Base-by-base conservation (phyloP, 1,140 invertebrate species). In the Calosoma granatense region DNA sequence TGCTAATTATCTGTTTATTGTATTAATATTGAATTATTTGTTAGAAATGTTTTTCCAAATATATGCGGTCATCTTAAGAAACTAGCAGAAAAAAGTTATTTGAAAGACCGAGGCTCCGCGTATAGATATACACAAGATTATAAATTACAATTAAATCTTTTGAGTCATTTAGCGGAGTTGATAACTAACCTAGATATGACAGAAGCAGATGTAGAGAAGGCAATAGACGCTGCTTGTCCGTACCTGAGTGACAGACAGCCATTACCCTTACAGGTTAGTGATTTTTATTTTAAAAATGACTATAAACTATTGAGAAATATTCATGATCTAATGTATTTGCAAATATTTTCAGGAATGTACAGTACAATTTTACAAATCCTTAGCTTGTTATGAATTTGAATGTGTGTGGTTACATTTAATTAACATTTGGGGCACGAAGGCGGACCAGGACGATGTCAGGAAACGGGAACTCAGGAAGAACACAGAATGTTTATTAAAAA, bases 171-270 rank as follows among this genome's bases (percentile, higher is more conserved):
- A n/a, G 76, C 76, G 1, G 54, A 62, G 22, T 61, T 85, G 0
- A 70, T 75, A 1, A 64, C 66, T 3, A 65, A 79, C 64, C 70
- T 87, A 54, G 68, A 69, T 36, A 60, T 84, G n/a, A 65, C 68
- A 1, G 79, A 78, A 52, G 69, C 70, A 21, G 63, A 75, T 12
- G 62, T 81, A n/a, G 71, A 76, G 60, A 61, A 72, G 21, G 61
- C 79, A 20, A 69, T 83, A 60, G 63, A 60, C 19, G 69, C 70
- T 14, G 68, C 74, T 30, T 63, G 74, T 36, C 57, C 63, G 1
- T 86, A 86, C 70, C 68, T 87, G 3, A 80, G 72, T 62, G 65
- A 68, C 56, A 72, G 76, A 53, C 84, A 86, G 66, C 78, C 84
- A 36, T 67, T 69, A 39, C 69, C 73, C 20, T 69, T 87, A 59